phyloP scores from a whole-genome alignment of 2,113 vertebrate species.

The Channa argus region DNA sequence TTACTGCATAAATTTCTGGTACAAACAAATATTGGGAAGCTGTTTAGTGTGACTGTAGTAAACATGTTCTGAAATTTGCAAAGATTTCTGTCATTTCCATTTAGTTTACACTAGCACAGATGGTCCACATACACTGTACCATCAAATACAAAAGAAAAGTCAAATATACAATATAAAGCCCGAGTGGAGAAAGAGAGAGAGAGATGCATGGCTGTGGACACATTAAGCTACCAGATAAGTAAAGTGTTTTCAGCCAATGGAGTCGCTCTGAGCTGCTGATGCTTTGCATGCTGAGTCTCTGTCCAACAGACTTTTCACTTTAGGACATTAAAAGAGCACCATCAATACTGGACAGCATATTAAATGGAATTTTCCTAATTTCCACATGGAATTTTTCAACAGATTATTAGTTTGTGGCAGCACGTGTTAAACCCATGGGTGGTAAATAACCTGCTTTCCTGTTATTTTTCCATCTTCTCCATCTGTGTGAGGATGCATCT shows the following conservation, averaged over 20 bases:
- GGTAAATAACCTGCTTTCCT: background rate
- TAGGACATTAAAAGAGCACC: background rate
- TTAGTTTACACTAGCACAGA: background rate
- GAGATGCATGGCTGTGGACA: constrained; percentile 8
- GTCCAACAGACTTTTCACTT: constrained; percentile 26
- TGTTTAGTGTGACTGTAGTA: too few species aligned
- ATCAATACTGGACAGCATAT: background rate
- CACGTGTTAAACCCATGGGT: background rate
- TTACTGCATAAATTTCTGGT: too few species aligned
- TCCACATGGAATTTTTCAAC: background rate
- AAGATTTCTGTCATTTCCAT: background rate
- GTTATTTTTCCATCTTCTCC: background rate
- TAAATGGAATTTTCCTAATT: background rate
- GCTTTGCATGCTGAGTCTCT: constrained; percentile 61
- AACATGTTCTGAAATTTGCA: too few species aligned
- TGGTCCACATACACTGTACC: too few species aligned
- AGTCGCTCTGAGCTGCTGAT: constrained; percentile 31
- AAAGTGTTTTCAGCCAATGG: constrained; percentile 42
- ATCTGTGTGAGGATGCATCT: constrained; percentile 52
- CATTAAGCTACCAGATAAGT: constrained; percentile 38
- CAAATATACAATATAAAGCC: background rate
- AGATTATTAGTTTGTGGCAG: background rate
- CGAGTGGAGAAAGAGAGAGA: background rate
- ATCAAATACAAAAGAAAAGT: background rate
- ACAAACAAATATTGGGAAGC: too few species aligned